Evolutionary conservation across 2,113 vertebrate genomes (phyloP).

Genomic region (Tragulus kanchil): DNA sequence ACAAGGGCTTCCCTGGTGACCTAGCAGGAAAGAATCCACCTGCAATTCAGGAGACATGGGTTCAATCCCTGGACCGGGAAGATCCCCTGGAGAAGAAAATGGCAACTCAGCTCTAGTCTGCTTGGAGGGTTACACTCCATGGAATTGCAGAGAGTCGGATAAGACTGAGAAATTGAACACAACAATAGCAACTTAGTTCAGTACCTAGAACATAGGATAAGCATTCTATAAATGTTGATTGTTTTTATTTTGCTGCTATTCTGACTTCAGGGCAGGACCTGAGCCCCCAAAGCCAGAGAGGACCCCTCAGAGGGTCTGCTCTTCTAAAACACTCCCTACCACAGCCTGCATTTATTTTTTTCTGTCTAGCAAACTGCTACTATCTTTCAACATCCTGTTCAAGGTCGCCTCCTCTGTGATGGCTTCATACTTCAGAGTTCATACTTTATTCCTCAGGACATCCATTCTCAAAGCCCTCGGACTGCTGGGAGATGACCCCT

Average conservation of each 20-base stretch:
- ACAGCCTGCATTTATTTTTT: not conserved
- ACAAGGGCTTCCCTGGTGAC: not conserved
- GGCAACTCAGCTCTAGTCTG: no score
- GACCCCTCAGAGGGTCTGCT: not conserved
- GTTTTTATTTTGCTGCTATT: not conserved
- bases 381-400: not conserved
- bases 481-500: not conserved
- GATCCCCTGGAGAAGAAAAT: no score
- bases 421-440: not conserved
- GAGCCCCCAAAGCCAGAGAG: not conserved
- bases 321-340: not conserved
- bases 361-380: not conserved
- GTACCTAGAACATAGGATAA: not conserved
- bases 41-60: no score
- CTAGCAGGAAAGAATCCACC: no score
- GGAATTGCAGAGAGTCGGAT: no score
- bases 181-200: not conserved
- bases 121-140: no score
- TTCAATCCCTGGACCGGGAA: no score
- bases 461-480: not conserved
- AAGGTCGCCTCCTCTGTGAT: not conserved
- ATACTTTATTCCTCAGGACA: not conserved
- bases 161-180: no score
- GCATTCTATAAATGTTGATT: not conserved
- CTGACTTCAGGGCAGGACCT: not conserved